A percentile compares a stretch with the other conserved stretches of the same genome.
phyloP scores from a whole-genome alignment of 2,113 vertebrate species.

The Sapajus apella region DNA sequence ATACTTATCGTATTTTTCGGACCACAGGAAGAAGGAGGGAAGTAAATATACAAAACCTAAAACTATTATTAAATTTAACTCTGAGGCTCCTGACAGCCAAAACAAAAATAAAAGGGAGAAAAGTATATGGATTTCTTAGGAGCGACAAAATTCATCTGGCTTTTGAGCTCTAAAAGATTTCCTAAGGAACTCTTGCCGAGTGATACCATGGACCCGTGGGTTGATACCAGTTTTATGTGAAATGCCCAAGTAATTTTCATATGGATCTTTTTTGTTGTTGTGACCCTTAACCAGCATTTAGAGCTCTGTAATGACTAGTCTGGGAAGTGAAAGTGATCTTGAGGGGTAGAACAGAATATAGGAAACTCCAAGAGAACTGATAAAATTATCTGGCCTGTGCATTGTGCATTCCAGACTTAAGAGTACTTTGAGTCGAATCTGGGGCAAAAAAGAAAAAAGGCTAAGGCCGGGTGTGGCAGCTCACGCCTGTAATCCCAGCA shows the following conservation, averaged over 20 bases:
- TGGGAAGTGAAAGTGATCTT: background rate
- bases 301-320: background rate
- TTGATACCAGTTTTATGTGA: background rate
- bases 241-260: background rate
- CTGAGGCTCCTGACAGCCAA: background rate
- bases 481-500: no score
- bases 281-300: background rate
- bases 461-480: no score
- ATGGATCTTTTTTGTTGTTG: background rate
- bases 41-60: background rate
- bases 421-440: background rate
- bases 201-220: background rate
- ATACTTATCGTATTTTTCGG: background rate
- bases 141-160: background rate
- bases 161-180: background rate
- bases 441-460: background rate
- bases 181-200: background rate
- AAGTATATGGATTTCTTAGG: background rate
- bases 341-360: no score
- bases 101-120: background rate
- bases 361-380: background rate
- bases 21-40: background rate
- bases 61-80: background rate
- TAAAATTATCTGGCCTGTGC: background rate
- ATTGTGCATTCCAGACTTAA: no score